Base-by-base conservation (phyloP, 2,888 invertebrate species). In the Mythimna pallens region DNA sequence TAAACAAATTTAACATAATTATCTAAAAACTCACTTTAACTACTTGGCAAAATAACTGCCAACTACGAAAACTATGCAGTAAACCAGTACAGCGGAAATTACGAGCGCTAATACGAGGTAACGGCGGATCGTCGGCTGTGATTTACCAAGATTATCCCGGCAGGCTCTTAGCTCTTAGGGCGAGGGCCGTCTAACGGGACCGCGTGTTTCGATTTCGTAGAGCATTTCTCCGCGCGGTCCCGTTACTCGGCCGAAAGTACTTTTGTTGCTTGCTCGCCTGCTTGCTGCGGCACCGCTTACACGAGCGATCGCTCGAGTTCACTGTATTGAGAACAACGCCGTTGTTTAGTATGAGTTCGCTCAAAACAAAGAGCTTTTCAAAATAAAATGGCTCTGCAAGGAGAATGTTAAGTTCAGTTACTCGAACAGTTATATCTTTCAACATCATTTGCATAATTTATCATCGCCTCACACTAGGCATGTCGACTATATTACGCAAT, bases 131-230 rank as follows among this genome's bases (percentile, higher is more conserved):
- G 86, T 68, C 78, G 89, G 82, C 86, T 87, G 92, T 92, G 93
- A 93, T 93, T 92, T 93, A 94, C 93, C 91, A 91, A 92, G 93
- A 93, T 93, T 91, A 94, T 94, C 94, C 93, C 93, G 83, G 90
- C 89, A 88, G 89, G 89, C 88, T 88, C 87, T 82, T 89, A 93
- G 89, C 88, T 88, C 87, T 82, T 89, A 93, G 94, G 93, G 93
- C 93, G 93, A 95, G 95, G 94, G 94, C 94, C 94, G 90, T 80
- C 89, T 95, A 95, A 96, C 96, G 96, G 96, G 93, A 94, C 92
- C 88, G 91, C 94, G 92, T 96, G 96, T 96, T 96, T 96, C 96
- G 96, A 94, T 96, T 96, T 96, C 96, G 95, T 96, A 96, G 96
- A 95, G 94, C 96, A 96, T 96, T 96, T 96, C 96, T 96, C 96